phyloP scores from a whole-genome alignment of 2,888 invertebrate genomes.

The Taphrorychus bicolor region DNA sequence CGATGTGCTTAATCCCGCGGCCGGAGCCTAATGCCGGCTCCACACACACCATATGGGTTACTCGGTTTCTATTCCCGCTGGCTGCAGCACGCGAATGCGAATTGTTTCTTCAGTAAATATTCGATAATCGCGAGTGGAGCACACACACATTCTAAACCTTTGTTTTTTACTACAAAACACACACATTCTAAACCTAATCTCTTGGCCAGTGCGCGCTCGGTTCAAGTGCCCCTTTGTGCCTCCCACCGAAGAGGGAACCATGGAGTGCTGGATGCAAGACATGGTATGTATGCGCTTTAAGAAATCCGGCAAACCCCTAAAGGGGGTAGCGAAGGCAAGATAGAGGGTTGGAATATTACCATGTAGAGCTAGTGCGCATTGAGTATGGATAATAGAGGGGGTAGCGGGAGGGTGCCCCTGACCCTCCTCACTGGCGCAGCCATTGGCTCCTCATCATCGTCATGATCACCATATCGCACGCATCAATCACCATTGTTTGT shows the following conservation, averaged over 20 bases:
- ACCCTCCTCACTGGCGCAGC: too few relatives aligned
- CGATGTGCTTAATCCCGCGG: constrained; percentile 13
- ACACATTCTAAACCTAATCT: background rate
- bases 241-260: constrained; percentile 41
- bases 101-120: constrained; percentile 31
- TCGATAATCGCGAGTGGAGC: constrained; percentile 25
- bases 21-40: constrained; percentile 26
- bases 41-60: constrained; percentile 34
- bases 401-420: too few relatives aligned
- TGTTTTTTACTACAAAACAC: background rate
- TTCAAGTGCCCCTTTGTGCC: background rate
- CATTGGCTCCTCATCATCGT: constrained; percentile 1
- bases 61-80: constrained; percentile 32
- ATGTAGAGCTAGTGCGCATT: too few relatives aligned
- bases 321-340: too few relatives aligned
- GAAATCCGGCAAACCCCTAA: too few relatives aligned
- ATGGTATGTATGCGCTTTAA: constrained; percentile 52
- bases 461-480: too few relatives aligned
- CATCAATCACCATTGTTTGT: constrained; percentile 23
- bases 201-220: background rate
- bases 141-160: too few relatives aligned
- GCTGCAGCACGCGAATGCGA: constrained; percentile 12
- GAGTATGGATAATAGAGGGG: too few relatives aligned
- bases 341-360: too few relatives aligned
- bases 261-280: constrained; percentile 61